Evolutionary conservation across 2,113 vertebrate genomes (phyloP).

Genomic region (Dipodomys stephensi): DNA sequence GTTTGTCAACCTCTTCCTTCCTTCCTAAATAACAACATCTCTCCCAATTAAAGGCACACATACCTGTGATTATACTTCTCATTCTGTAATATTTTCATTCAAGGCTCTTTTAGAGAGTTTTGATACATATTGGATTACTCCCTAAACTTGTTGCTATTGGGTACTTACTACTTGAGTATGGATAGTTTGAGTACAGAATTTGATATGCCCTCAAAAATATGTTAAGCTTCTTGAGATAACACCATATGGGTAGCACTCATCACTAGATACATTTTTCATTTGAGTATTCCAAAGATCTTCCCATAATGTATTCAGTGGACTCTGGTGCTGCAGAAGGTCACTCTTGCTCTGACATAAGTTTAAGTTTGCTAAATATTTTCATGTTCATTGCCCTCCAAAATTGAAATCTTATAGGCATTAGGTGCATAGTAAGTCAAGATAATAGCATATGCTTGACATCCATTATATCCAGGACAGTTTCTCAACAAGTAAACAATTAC

Average conservation of each 20-base stretch:
- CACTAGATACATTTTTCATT: too few species aligned
- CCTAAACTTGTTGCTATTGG: neutral
- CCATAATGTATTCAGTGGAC: too few species aligned
- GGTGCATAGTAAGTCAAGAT: neutral
- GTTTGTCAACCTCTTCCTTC: neutral
- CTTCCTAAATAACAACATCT: neutral
- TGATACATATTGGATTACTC: neutral
- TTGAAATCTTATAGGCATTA: neutral
- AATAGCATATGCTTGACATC: neutral
- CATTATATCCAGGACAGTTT: neutral
- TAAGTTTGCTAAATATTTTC: neutral
- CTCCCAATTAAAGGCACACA: too few species aligned
- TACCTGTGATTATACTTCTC: neutral
- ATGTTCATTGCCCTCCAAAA: neutral
- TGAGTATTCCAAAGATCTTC: too few species aligned
- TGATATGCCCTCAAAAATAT: neutral
- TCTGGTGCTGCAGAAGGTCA: neutral
- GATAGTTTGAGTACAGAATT: neutral
- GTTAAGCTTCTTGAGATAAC: neutral
- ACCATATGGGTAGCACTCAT: neutral
- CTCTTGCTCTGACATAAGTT: neutral
- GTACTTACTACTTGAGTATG: neutral
- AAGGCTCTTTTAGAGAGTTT: neutral
- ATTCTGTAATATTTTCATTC: neutral
- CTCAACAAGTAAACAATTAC: neutral